Percentiles rank a stretch among this genome's conserved stretches.
Evolutionary conservation across 2,888 invertebrate genomes (phyloP).

Genomic region (Onchidella celtica): DNA sequence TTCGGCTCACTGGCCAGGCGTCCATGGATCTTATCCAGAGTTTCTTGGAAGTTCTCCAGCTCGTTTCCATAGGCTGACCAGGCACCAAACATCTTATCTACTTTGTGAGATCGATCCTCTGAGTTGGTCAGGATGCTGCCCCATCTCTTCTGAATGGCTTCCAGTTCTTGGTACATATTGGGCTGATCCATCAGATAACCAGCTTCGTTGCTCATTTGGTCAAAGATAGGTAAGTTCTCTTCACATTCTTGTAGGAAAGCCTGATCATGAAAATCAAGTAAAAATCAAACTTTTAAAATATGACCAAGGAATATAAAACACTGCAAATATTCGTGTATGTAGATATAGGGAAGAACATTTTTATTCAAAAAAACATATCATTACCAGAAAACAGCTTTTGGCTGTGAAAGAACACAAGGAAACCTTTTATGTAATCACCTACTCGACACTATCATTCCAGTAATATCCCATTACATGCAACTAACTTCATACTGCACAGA

Average conservation of each 20-base stretch:
- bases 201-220: slow-evolving; percentile 75
- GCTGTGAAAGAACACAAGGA: too few relatives aligned
- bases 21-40: slow-evolving; percentile 69
- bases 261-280: slow-evolving; percentile 62
- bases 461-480: too few relatives aligned
- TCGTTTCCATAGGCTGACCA: slow-evolving; percentile 74
- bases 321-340: too few relatives aligned
- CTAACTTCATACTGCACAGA: too few relatives aligned
- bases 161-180: slow-evolving; percentile 70
- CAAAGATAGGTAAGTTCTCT: slow-evolving; percentile 81
- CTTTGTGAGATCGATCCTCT: slow-evolving; percentile 70
- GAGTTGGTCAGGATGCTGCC: slow-evolving; percentile 66
- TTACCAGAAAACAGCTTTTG: too few relatives aligned
- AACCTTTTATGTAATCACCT: too few relatives aligned
- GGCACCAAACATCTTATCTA: slow-evolving; percentile 72
- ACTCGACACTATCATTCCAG: too few relatives aligned
- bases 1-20: slow-evolving; percentile 70
- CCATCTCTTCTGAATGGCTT: slow-evolving; percentile 73
- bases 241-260: slow-evolving; percentile 90
- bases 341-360: too few relatives aligned
- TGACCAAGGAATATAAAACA: too few relatives aligned
- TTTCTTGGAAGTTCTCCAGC: slow-evolving; percentile 68
- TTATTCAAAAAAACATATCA: too few relatives aligned
- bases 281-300: neutral
- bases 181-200: slow-evolving; percentile 75